phyloP scores from a whole-genome alignment of 2,797 vertebrate species.

The Chelidonichthys spinosus region DNA sequence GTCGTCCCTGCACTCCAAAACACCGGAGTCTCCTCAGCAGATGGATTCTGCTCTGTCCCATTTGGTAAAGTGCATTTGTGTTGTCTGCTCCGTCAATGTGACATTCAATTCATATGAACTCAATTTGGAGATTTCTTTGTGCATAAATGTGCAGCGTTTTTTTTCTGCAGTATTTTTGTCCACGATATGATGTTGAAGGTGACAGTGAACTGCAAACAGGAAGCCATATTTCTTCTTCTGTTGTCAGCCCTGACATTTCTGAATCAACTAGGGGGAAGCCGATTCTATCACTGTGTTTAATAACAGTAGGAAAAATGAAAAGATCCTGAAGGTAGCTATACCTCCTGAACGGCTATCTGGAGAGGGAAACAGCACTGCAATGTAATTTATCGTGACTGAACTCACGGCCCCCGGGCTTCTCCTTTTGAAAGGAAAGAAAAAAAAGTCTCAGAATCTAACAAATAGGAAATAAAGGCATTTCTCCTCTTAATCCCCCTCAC shows the following conservation, averaged over 20 bases:
- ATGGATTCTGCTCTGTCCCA: too few species aligned
- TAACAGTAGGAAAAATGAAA: constrained; percentile 83
- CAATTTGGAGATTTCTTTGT: neutral
- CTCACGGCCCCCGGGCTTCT: constrained; percentile 63
- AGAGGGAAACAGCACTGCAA: constrained; percentile 75
- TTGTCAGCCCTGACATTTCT: constrained; percentile 65
- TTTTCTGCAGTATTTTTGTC: constrained; percentile 19
- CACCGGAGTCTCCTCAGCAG: too few species aligned
- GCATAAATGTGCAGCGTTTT: neutral
- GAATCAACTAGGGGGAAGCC: constrained; percentile 68
- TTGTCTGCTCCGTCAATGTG: too few species aligned
- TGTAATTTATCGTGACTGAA: constrained; percentile 78
- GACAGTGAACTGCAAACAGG: constrained; percentile 43
- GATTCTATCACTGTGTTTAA: constrained; percentile 79
- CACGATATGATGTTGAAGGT: constrained; percentile 38
- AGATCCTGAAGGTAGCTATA: constrained; percentile 81
- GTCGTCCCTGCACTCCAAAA: too few species aligned
- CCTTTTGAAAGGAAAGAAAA: constrained; percentile 37
- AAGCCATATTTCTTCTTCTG: constrained; percentile 53
- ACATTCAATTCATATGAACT: too few species aligned
- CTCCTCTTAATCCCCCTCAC: constrained; percentile 72
- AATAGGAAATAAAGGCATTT: constrained; percentile 79
- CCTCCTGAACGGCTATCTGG: constrained; percentile 79
- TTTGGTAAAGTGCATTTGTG: too few species aligned
- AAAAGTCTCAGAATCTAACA: constrained; percentile 65